Evolutionary conservation across 2,888 invertebrate species (phyloP), one percentile per base, ranked within the genome.

Genomic region (Limenitis camilla): DNA sequence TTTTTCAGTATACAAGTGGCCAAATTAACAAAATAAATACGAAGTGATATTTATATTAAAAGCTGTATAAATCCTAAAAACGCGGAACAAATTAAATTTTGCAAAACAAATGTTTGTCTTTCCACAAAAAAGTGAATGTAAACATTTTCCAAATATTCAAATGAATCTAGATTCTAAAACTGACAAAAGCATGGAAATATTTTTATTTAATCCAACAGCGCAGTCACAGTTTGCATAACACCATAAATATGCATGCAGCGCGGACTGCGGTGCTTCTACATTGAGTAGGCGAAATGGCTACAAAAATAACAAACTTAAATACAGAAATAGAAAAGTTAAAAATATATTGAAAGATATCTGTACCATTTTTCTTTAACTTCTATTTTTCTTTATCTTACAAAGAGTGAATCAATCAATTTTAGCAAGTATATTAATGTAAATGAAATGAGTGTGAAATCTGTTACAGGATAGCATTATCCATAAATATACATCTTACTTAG

Each of bases 231-330:
- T 81, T 82, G 78, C 79, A 79, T 82, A 81, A 76, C 61, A 69
- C 65, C 74, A 81, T 83, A 68, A 80, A 83, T 83, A 84, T 83
- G 78, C 78, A 83, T 81, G 77, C 75, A 63, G 68, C 67, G 69
- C 68, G 71, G 67, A 76, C 66, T 69, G 69, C 69, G 71, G 61
- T 66, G 74, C 71, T 79, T 80, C 80, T 76, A 76, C 78, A 80
- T 81, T 77, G 76, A 72, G 77, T 77, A 71, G 77, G 67, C 71
- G 40, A 39, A 49, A 43, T 42, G 45, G 19, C 42, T 27, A 41
- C 45, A 42, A 55, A 49, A 49, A 52, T 48, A 52, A 36, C 41
- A 45, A 6, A n/a, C 5, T 45, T 45, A 45, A 45, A 36, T 45
- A 38, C 29, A 36, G 35, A 19, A 45, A 45, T 11, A 36, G 28